phyloP scores from a whole-genome alignment of 1,140 invertebrate species.

The Penaeus vannamei region DNA sequence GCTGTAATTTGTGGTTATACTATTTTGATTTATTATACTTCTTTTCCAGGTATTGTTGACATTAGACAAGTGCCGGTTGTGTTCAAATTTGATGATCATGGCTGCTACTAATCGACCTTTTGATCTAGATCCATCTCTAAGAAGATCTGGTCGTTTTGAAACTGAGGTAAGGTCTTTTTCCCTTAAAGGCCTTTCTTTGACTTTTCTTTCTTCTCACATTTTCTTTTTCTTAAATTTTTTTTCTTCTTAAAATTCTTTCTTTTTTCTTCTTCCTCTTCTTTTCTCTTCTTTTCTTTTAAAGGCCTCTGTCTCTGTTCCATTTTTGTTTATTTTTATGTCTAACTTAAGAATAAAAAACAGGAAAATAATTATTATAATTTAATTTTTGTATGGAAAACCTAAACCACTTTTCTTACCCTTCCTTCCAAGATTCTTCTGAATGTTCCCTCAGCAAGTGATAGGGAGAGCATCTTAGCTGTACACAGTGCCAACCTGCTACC shows the following conservation, averaged over 20 bases:
- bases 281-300: not conserved
- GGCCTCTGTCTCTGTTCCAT: no score
- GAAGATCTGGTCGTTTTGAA: slow-evolving; percentile 54
- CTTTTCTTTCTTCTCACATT: not conserved
- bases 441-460: slow-evolving; percentile 34
- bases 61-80: slow-evolving; percentile 36
- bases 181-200: not conserved
- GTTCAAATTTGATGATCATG: slow-evolving; percentile 45
- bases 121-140: slow-evolving; percentile 47
- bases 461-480: slow-evolving; percentile 24
- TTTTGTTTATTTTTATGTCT: no score
- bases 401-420: not conserved
- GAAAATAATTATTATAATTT: no score
- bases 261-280: not conserved
- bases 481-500: slow-evolving; percentile 31
- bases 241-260: not conserved
- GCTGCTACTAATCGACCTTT: slow-evolving; percentile 55
- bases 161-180: slow-evolving; percentile 43
- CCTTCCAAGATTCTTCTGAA: slow-evolving; percentile 33
- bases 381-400: no score
- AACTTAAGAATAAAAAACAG: no score
- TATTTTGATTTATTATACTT: not conserved
- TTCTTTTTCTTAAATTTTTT: not conserved
- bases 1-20: no score
- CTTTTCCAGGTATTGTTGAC: slow-evolving; percentile 24